Percentiles rank a stretch among this genome's conserved stretches.
phyloP scores from a whole-genome alignment of 2,113 vertebrate species.

The Corvus cornix region DNA sequence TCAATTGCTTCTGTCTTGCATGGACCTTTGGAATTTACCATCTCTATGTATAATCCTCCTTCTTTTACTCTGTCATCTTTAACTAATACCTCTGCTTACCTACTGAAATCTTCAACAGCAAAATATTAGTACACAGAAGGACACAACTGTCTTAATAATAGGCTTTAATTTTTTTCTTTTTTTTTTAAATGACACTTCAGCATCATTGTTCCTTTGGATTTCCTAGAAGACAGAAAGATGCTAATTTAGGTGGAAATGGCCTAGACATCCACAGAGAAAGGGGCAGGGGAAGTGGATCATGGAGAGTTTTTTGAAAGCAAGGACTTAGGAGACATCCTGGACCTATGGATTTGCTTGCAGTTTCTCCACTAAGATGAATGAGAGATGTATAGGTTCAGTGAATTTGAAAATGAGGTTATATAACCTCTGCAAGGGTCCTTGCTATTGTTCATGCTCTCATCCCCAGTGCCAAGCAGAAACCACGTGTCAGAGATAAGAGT shows the following conservation, averaged over 20 bases:
- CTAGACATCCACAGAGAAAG: not conserved
- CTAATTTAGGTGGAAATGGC: not conserved
- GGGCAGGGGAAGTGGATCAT: rapidly evolving
- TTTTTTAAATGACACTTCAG: not conserved
- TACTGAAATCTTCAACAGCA: not conserved
- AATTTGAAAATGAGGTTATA: not conserved
- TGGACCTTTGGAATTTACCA: not conserved
- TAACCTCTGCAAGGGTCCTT: not conserved
- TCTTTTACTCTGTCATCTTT: not conserved
- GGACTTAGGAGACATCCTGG: too few relatives aligned
- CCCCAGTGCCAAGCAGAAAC: not conserved
- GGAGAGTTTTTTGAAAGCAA: not conserved
- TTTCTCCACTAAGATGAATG: not conserved
- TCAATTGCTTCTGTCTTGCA: not conserved
- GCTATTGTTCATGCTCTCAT: not conserved
- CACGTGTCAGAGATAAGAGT: not conserved
- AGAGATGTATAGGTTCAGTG: not conserved
- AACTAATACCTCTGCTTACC: not conserved
- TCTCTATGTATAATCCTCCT: not conserved
- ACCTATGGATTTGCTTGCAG: not conserved
- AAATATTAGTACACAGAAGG: not conserved
- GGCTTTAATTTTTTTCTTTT: not conserved
- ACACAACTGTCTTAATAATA: not conserved
- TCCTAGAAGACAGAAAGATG: not conserved
- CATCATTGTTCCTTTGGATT: not conserved